A percentile compares a stretch with the other conserved stretches of the same genome.
Evolutionary conservation across 2,797 vertebrate species (phyloP).

Genomic region (Natrix natrix): DNA sequence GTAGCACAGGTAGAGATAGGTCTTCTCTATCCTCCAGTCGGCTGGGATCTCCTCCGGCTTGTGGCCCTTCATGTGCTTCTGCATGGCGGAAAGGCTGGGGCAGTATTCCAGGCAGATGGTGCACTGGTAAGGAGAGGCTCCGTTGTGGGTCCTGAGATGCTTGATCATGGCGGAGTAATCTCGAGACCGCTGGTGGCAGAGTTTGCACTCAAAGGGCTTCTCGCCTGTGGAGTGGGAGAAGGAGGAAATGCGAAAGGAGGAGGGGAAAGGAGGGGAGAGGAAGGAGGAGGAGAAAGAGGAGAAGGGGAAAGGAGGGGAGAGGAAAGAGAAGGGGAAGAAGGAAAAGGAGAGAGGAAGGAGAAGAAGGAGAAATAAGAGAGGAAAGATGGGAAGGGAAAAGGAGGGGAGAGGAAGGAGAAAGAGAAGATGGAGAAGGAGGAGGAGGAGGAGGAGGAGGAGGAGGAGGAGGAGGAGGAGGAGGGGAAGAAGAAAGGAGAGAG

Average conservation of each 20-base stretch:
- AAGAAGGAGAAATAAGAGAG: not conserved
- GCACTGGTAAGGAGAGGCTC: conserved; percentile 98
- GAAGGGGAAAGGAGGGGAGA: too few species aligned
- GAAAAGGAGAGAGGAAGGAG: not conserved
- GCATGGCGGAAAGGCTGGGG: conserved; percentile 98
- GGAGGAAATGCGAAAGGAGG: fast-evolving
- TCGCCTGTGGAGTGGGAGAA: conserved; percentile 76
- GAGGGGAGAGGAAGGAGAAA: not conserved
- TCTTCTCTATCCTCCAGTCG: conserved; percentile 99
- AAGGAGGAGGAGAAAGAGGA: not conserved
- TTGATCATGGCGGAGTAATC: conserved; percentile 99
- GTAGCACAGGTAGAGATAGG: conserved; percentile 97
- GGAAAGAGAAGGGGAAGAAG: too few species aligned
- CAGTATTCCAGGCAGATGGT: conserved; percentile 99
- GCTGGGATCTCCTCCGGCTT: conserved; percentile 96
- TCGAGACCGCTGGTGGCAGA: conserved; percentile 96
- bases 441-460: too few species aligned
- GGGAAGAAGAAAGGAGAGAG: not conserved
- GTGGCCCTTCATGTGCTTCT: conserved; percentile 99
- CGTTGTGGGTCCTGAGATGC: conserved; percentile 98
- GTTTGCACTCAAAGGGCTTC: conserved; percentile 99
- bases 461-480: too few species aligned
- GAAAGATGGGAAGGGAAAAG: fast-evolving
- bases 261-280: fast-evolving
- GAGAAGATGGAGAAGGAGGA: not conserved